Percentiles rank a stretch among this genome's conserved stretches.
Evolutionary conservation across 1,140 invertebrate genomes (phyloP).

Genomic region (Drosophila navojoa): DNA sequence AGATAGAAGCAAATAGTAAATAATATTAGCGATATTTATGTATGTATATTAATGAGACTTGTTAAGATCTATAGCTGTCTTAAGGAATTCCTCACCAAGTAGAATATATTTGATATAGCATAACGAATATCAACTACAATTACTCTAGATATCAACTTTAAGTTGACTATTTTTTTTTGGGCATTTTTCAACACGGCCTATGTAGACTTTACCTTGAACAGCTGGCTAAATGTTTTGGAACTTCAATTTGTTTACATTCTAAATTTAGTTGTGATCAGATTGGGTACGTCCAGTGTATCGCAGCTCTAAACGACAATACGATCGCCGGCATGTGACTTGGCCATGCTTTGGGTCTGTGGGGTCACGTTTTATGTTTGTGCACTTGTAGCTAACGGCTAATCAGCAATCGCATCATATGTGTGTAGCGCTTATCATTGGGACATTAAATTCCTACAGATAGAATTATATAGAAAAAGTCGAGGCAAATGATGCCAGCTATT

Average conservation of each 20-base stretch:
- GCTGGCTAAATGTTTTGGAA: background rate
- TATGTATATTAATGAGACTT: no score
- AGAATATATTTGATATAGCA: no score
- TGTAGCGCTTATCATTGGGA: constrained; percentile 36
- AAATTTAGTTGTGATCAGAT: no score
- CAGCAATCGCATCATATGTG: constrained; percentile 12
- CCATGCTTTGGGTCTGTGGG: constrained; percentile 1
- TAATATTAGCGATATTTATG: no score
- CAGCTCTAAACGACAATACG: background rate
- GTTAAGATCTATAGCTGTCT: no score
- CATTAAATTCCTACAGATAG: constrained; percentile 28
- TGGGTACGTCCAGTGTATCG: background rate
- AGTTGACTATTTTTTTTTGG: background rate
- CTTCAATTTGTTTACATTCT: background rate
- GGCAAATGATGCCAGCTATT: constrained; percentile 40
- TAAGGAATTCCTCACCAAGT: no score
- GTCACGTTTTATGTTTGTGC: constrained; percentile 17
- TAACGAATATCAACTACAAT: no score
- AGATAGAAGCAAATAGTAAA: no score
- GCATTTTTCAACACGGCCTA: background rate
- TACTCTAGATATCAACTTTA: no score
- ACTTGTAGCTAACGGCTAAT: constrained; percentile 2
- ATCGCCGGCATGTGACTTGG: constrained; percentile 7
- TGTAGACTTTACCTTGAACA: background rate
- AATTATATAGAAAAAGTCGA: constrained; percentile 25